These are phyloP conservation scores for Margaritifera margaritifera DNA, from an alignment of 2,888 invertebrate genomes.

Conservation along the genomic window DNA sequence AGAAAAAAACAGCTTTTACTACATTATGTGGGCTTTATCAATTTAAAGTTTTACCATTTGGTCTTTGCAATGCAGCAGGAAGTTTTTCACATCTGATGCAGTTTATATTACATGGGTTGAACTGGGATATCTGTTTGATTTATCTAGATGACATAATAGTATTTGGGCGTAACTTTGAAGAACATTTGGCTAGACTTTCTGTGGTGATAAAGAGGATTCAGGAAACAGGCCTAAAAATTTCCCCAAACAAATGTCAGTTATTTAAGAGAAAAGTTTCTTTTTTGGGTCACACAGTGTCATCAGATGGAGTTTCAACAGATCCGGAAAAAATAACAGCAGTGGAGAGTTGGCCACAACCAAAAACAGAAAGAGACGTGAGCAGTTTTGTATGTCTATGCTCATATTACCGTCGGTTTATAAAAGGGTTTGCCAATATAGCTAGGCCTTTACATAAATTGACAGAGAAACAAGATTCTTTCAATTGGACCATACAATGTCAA, in stretches of 20 bases:
- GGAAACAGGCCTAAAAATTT: conserved; percentile 1
- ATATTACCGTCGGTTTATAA: too few relatives aligned
- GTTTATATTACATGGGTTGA: too few relatives aligned
- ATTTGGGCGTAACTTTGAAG: background rate
- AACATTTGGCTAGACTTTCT: background rate
- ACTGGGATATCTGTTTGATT: too few relatives aligned
- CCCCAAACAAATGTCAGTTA: conserved; percentile 1
- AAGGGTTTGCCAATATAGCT: too few relatives aligned
- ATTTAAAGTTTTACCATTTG: too few relatives aligned
- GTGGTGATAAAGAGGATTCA: background rate
- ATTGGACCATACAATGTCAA: conserved; percentile 1
- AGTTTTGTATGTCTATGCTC: conserved; percentile 3
- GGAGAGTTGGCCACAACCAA: background rate
- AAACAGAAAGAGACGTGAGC: background rate
- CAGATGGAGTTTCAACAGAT: background rate
- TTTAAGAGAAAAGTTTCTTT: conserved; percentile 2
- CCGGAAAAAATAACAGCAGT: conserved; percentile 1
- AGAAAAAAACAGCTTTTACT: too few relatives aligned
- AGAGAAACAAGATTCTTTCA: too few relatives aligned
- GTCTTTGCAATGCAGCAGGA: too few relatives aligned
- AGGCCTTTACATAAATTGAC: too few relatives aligned
- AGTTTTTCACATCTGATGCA: too few relatives aligned
- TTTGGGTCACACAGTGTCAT: background rate
- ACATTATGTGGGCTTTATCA: too few relatives aligned
- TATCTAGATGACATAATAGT: too few relatives aligned